Evolutionary conservation across 2,888 invertebrate species (phyloP), one percentile per base, ranked within the genome.

Genomic region (Cephus spinipes): DNA sequence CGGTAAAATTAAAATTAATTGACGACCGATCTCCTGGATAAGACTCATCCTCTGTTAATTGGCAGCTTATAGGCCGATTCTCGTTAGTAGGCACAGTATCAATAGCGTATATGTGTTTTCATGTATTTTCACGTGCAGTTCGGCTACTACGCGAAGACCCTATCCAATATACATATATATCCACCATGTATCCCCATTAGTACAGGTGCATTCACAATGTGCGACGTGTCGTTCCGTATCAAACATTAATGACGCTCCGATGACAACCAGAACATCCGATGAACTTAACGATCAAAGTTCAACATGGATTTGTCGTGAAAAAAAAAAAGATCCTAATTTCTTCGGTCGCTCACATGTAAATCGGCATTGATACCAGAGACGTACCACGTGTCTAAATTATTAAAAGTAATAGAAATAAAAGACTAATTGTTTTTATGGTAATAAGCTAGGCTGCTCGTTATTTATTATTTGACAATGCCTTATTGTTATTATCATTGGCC

Each of bases 11-110:
- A 85, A 87, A 89, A 90, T 89, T 89, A 89, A 89, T 90, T 90
- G 89, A 89, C 87, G 84, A 84, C 81, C 86, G 85, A 89, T 87
- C 87, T 83, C 33, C 55, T 69, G 86, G 83, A 84, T 84, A 86
- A 87, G 87, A 87, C 86, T 89, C 87, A 88, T 87, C 87, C 86
- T 83, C 85, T 84, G 88, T 90, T 90, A 90, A 90, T 90, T 90
- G 89, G 89, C 87, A 90, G 90, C 89, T 90, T 89, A 90, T 89
- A 87, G 84, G 85, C 85, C 84, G 85, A 84, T 81, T 85, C 89
- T 90, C 88, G 90, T 90, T 90, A 90, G 89, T 85, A 84, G 83
- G 81, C 84, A 82, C 77, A 83, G 83, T 80, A 84, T 82, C 84
- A 79, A 80, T 73, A 55, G 73, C 80, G 77, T 80, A 84, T 83